A percentile compares a stretch with the other conserved stretches of the same genome.
These are phyloP conservation scores for Cosmorhoe ocellata DNA, from an alignment of 2,888 invertebrate species.

Conservation along the genomic window DNA sequence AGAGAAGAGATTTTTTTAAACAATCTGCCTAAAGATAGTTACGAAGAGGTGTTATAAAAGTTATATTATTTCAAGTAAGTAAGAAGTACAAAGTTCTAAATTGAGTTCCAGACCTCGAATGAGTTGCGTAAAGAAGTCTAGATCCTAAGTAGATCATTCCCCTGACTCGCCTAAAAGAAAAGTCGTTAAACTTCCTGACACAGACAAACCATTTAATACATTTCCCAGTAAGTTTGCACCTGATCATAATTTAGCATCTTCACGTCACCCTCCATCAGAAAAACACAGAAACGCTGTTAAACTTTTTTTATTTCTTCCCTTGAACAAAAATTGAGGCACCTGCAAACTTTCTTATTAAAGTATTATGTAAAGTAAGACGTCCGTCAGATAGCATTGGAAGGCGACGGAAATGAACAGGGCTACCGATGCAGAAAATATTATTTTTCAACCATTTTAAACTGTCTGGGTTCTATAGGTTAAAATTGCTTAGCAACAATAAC, in stretches of 20 bases:
- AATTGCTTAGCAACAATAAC: no score
- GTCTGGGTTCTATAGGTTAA: no score
- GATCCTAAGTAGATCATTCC: background rate
- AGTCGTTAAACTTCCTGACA: slow-evolving; percentile 22
- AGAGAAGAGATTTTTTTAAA: no score
- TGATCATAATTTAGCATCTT: slow-evolving; percentile 34
- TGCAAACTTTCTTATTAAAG: slow-evolving; percentile 69
- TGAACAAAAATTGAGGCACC: slow-evolving; percentile 48
- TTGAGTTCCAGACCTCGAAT: background rate
- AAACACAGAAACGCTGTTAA: slow-evolving; percentile 52
- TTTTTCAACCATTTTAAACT: no score
- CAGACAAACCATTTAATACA: slow-evolving; percentile 24
- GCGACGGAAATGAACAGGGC: slow-evolving; percentile 27
- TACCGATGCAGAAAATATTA: slow-evolving; percentile 4
- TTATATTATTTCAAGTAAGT: background rate
- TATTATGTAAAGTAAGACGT: slow-evolving; percentile 57
- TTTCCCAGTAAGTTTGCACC: slow-evolving; percentile 24
- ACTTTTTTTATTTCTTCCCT: slow-evolving; percentile 42
- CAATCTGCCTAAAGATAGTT: no score
- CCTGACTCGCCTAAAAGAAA: slow-evolving; percentile 9
- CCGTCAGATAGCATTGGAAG: slow-evolving; percentile 45
- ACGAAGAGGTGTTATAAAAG: background rate
- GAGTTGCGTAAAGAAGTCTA: slow-evolving; percentile 2
- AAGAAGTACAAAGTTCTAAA: background rate
- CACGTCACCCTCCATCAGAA: slow-evolving; percentile 34